Conservation (phyloP, 1,140 invertebrate genomes). For the Drosophila neocordata region DNA sequence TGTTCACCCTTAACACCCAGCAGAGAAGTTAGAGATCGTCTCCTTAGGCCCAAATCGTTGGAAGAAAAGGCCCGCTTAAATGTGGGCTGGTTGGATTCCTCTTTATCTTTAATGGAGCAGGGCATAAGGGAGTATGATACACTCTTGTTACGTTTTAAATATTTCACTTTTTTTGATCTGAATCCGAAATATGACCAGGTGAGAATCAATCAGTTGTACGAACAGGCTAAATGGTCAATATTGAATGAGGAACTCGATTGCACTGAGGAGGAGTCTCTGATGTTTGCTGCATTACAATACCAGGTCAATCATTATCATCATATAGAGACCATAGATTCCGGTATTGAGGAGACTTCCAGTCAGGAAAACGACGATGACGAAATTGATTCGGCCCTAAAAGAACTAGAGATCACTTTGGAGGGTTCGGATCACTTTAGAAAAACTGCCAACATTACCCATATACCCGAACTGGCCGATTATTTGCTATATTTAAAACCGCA, state of each 20-base stretch:
- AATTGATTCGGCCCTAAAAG: slow-evolving; percentile 94
- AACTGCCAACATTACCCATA: slow-evolving; percentile 90
- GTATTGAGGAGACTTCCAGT: slow-evolving; percentile 63
- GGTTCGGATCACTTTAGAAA: slow-evolving; percentile 86
- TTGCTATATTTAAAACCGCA: slow-evolving; percentile 94
- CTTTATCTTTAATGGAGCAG: slow-evolving; percentile 99
- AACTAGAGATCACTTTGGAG: slow-evolving; percentile 93
- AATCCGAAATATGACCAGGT: slow-evolving; percentile 97
- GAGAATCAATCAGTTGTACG: slow-evolving; percentile 99
- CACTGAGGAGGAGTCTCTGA: slow-evolving; percentile 99
- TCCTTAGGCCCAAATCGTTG: slow-evolving; percentile 94
- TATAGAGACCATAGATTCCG: slow-evolving; percentile 84
- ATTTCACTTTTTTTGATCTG: slow-evolving; percentile 97
- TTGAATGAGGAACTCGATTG: slow-evolving; percentile 99
- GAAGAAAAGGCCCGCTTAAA: slow-evolving; percentile 98
- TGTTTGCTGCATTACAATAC: slow-evolving; percentile 98
- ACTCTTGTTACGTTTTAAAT: slow-evolving; percentile 93
- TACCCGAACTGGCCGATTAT: slow-evolving; percentile 94
- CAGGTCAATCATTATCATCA: slow-evolving; percentile 97
- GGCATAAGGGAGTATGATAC: slow-evolving; percentile 97
- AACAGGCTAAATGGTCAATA: slow-evolving; percentile 99
- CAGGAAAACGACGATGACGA: slow-evolving; percentile 85
- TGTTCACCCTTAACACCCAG: slow-evolving; percentile 90
- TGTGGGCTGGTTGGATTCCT: slow-evolving; percentile 98
- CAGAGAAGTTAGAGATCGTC: slow-evolving; percentile 89